These are phyloP conservation scores for Carettochelys insculpta DNA, from an alignment of 2,113 vertebrate genomes.

Conservation along the genomic window DNA sequence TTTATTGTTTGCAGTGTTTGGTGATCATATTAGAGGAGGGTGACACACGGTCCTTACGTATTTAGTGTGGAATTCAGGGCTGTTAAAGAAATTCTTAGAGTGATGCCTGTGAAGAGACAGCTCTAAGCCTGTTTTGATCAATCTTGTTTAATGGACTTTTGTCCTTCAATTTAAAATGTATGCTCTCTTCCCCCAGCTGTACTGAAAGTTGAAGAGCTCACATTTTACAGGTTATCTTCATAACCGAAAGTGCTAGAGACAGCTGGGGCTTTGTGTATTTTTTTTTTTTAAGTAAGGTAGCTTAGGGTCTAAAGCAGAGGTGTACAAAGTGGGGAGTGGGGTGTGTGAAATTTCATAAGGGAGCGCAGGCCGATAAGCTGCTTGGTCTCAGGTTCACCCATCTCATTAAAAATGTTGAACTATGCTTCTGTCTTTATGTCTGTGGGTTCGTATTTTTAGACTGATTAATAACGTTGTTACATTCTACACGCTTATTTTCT, in stretches of 20 bases:
- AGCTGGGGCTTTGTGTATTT: neutral
- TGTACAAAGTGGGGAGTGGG: too few species aligned
- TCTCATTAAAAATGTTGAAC: too few species aligned
- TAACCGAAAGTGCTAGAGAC: neutral
- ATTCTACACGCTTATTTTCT: too few species aligned
- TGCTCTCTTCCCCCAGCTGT: neutral
- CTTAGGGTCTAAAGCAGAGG: neutral
- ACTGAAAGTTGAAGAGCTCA: neutral
- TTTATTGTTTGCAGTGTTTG: neutral
- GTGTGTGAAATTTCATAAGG: too few species aligned
- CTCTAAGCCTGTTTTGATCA: neutral
- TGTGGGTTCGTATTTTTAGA: too few species aligned
- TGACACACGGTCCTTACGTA: neutral
- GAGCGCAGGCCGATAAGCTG: too few species aligned
- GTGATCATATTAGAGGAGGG: neutral
- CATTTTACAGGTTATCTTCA: neutral
- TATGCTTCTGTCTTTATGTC: too few species aligned
- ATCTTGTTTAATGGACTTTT: neutral
- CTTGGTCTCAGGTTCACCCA: too few species aligned
- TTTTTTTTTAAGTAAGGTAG: neutral
- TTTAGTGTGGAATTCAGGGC: rapidly evolving
- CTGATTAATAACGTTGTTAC: too few species aligned
- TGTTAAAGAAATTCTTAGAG: neutral
- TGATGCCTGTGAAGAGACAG: neutral
- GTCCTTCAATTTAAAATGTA: neutral